Evolutionary conservation across 2,888 invertebrate species (phyloP), one percentile per base, ranked within the genome.

Genomic region (Dolichomitus sp.): DNA sequence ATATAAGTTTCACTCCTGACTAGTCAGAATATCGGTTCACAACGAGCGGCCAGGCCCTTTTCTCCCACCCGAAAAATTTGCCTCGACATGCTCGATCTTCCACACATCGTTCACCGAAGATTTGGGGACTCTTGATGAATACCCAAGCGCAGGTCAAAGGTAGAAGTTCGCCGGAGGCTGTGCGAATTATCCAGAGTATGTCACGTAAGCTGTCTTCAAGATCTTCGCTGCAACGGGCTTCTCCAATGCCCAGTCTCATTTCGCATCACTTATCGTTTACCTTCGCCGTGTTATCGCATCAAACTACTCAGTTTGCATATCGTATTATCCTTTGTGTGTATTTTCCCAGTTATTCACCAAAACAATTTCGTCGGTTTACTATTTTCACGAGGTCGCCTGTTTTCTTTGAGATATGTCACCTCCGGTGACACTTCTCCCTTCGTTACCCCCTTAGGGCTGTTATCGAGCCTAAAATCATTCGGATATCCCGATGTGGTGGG

Each of bases 121-220:
- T 66, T 66, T 23, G 68, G 37, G 6, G 54, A 73, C 59, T 45
- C 61, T 42, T 50, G 45, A 66, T 45, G 68, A 61, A 27, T 27
- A 57, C 40, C 83, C 50, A 19, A 45, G 68, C 37, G 66, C 52
- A 59, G 69, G 59, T 74, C 45, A 54, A 75, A 57, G 68, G 69
- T 75, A 50, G 63, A 70, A 42, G 76, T 48, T 61, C 63, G 19
- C 45, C 57, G 65, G 57, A 37, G 59, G 40, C 66, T 33, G 40
- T 40, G 33, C 17, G 23, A 59, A 12, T 19, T 45, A 63, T 59
- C 40, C 19, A 5, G 19, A 42, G 19, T 45, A 45, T 59, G 27
- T 40, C 42, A 59, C 59, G 45, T 37, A 57, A 33, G 57, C n/a
- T 14, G 59, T 45, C 70, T 59, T 33, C 70, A 45, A 30, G 37